phyloP scores from a whole-genome alignment of 1,140 invertebrate genomes.

The Gonatopus flavifemur region DNA sequence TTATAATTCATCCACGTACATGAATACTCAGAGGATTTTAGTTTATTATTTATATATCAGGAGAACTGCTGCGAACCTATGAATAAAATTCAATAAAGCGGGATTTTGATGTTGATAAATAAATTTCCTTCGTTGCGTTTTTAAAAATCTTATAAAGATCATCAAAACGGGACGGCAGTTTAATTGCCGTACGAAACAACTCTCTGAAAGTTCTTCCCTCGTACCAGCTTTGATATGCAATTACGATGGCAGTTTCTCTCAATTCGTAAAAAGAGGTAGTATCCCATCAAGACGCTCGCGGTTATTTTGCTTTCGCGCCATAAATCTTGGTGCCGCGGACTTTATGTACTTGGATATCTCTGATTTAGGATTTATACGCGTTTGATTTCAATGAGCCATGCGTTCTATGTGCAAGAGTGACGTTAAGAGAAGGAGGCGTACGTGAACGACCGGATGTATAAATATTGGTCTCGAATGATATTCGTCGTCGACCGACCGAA shows the following conservation, averaged over 20 bases:
- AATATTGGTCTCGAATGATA: constrained; percentile 26
- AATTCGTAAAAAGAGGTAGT: constrained; percentile 27
- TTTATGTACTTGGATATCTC: constrained; percentile 37
- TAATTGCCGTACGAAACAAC: constrained; percentile 13
- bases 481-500: no score
- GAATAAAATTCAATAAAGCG: no score
- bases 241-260: constrained; percentile 27
- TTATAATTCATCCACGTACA: no score
- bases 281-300: constrained; percentile 27
- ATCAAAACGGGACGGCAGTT: no score
- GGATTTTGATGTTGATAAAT: no score
- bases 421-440: constrained; percentile 27
- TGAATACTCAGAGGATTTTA: no score
- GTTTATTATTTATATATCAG: no score
- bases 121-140: no score
- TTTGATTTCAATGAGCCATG: constrained; percentile 40
- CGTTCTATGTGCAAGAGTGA: constrained; percentile 24
- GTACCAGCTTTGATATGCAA: constrained; percentile 11
- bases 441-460: constrained; percentile 39
- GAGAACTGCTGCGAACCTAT: no score
- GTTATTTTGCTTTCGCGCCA: constrained; percentile 23
- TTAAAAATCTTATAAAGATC: no score
- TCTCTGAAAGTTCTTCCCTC: background rate
- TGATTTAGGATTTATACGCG: constrained; percentile 45
- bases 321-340: constrained; percentile 38